phyloP scores from a whole-genome alignment of 2,888 invertebrate species.

The Sthenelais limicola region DNA sequence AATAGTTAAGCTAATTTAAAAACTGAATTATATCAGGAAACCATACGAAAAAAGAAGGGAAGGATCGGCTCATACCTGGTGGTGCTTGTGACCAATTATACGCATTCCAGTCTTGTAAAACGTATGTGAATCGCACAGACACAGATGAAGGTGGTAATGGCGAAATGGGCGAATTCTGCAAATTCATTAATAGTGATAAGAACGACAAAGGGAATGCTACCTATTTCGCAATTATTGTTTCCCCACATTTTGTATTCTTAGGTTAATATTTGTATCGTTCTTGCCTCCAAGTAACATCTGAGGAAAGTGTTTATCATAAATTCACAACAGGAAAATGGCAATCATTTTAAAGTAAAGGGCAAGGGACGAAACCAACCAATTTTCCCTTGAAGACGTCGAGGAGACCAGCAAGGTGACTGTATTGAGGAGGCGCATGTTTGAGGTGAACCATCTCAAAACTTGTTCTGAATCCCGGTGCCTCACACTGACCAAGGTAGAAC shows the following conservation, averaged over 20 bases:
- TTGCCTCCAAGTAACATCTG: too few species aligned
- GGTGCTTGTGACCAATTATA: slow-evolving; percentile 70
- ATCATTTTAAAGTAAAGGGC: too few species aligned
- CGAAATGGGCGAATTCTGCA: slow-evolving; percentile 72
- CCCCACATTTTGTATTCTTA: too few species aligned
- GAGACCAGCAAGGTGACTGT: slow-evolving; percentile 84
- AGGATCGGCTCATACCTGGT: slow-evolving; percentile 67
- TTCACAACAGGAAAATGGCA: too few species aligned
- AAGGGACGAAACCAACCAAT: slow-evolving; percentile 78
- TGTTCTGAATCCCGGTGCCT: slow-evolving; percentile 83
- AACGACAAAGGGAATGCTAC: too few species aligned
- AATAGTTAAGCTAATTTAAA: too few species aligned
- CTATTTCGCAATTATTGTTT: too few species aligned
- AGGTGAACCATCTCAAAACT: slow-evolving; percentile 92
- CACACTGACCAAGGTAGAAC: slow-evolving; percentile 81
- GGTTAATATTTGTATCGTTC: too few species aligned
- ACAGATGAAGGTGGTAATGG: slow-evolving; percentile 78
- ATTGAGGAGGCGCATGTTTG: slow-evolving; percentile 84
- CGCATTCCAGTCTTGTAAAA: slow-evolving; percentile 73
- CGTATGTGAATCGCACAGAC: slow-evolving; percentile 84
- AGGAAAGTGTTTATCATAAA: too few species aligned
- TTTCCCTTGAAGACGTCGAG: slow-evolving; percentile 91
- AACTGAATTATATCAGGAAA: too few species aligned
- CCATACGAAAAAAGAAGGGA: too few species aligned
- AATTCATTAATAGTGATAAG: slow-evolving; percentile 36